Evolutionary conservation across 2,797 vertebrate genomes (phyloP), one percentile per base, ranked within the genome.

Genomic region (Enteromius thamalakanensis): DNA sequence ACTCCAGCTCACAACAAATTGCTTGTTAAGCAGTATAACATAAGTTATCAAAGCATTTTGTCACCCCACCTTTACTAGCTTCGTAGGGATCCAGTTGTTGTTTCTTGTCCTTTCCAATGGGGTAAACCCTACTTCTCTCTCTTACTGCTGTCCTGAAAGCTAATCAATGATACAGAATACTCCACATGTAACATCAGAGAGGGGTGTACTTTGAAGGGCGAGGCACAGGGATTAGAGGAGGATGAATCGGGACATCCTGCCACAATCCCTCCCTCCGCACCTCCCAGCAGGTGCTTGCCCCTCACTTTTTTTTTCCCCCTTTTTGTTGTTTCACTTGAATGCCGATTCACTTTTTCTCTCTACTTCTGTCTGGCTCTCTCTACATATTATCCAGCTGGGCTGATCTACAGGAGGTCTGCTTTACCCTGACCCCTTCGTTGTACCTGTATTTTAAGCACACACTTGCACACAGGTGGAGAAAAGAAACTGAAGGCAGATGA

Each of bases 211-310:
- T 91, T 93, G 91, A 92, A 91, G 90, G 83, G 80, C 69, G 29
- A 87, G 84, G 81, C 78, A 87, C 72, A 85, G 81, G 79, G 93
- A 94, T 94, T 94, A 94, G 85, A 90, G 85, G 83, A 85, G 90
- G 91, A 92, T 92, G 89, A 92, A 91, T 89, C 88, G 76, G 88
- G 90, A 93, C 91, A 91, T 94, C 93, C 92, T 93, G 92, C 84
- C 86, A 86, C 92, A 93, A 93, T 94, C 85, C 69, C 75, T 45
- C 19, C 53, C 55, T 80, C 49, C 1, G 26, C 81, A 74, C 71
- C 86, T 67, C 67, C 79, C 85, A 37, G 75, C 87, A 87, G 88
- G 81, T 87, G 85, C 67, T 82, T 17, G 83, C 78, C 65, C 53
- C 77, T 70, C 3, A 6, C 47, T 26, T 26, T 81, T 82, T 82